Base-by-base conservation (phyloP, 2,888 invertebrate species). In the Amiota mariae region DNA sequence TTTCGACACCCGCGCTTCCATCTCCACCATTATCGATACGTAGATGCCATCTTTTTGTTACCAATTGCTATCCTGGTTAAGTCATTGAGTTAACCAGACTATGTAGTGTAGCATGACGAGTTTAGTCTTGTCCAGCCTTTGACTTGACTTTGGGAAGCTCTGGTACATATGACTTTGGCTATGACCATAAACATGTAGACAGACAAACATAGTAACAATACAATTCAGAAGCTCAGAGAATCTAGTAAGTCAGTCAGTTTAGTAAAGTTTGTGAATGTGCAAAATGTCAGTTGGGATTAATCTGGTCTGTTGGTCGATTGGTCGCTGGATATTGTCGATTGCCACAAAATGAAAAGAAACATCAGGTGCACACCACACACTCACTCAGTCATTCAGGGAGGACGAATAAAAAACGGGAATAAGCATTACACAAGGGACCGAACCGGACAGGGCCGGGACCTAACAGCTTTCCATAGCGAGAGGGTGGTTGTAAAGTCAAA, bases 271-370 rank as follows among this genome's bases (percentile, higher is more conserved):
- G 59, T 20, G 18, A 18, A 36, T 6, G 36, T 36, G 13, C 24
- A 68, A n/a, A 68, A 68, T 79, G 83, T 81, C 83, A 79, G 78
- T 78, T 76, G 83, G 86, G 78, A 83, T 83, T 83, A 83, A 85
- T 83, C 83, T 84, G 85, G 70, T 77, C 9, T 8, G 8, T 12
- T 46, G 24, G 13, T 36, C 56, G 6, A 80, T 81, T 82, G 78
- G 78, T 78, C 77, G 82, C 85, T 83, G 85, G 84, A 84, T 83
- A 85, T 84, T 85, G 70, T 77, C 13, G 20, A 9, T 11, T 46
- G 24, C 12, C 77, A 48, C 47, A 12, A n/a, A 13, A 49, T n/a
- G 15, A 13, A n/a, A 48, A 48, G 49, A 67, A 67, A 49, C 67
- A 72, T 72, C 72, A 72, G 71, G 72, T 72, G 72, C 72, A 57